Base-by-base conservation (phyloP, 2,888 invertebrate species). In the Muscina levida region DNA sequence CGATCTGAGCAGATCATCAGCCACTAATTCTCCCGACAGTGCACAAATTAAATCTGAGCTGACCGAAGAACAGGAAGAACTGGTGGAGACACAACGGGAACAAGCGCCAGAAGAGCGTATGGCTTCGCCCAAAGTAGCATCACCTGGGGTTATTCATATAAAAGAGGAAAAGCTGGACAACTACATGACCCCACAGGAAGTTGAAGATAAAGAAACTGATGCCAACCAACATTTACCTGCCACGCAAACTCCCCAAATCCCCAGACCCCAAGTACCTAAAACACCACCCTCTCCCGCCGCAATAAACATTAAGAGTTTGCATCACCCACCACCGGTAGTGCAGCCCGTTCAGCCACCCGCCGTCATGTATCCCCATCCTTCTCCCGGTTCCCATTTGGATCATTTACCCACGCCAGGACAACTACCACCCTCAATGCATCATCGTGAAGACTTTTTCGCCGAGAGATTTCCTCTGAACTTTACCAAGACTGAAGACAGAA, bases 341-440 rank as follows among this genome's bases (percentile, higher is more conserved):
- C 89, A 88, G 87, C 91, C 88, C 2, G 87, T 85, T 17, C 89
- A 87, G 39, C 87, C 89, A 65, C 88, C 86, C 15, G 91, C 85
- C 37, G 82, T 85, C 17, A 85, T 88, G 84, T 88, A 89, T 70
- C 85, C 87, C 0, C 87, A 92, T 84, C 91, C 92, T 85, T 92
- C 89, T 87, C 91, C 88, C 13, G 87, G 92, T 88, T 91, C 92
- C 85, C 87, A 90, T 56, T 84, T 89, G 22, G 89, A 89, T 51
- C 87, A 89, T 39, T 83, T 89, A 31, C 88, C 89, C 26, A 89
- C 88, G 0, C 88, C 89, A 0, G 89, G 89, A 0, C 90, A 87
- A 39, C 82, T 89, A 78, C 88, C 89, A 4, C 89, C 90, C 0
- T 85, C 88, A 1, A 86, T 89, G 78, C 86, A 87, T 1, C 88